Conservation (phyloP, 2,888 invertebrate genomes). For the Caprella mutica region DNA sequence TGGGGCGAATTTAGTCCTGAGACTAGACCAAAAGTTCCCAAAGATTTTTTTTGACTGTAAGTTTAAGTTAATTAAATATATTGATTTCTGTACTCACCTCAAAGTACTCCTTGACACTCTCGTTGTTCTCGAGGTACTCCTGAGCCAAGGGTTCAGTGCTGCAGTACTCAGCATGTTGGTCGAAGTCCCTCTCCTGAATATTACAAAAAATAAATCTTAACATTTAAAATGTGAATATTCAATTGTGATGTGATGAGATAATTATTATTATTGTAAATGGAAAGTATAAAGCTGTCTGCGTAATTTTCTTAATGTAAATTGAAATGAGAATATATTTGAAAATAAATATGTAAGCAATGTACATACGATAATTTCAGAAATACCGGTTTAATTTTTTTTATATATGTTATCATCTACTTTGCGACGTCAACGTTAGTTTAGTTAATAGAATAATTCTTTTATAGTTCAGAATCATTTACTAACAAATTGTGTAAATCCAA, state of each 20-base stretch:
- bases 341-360: not conserved
- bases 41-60: too few species aligned
- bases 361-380: not conserved
- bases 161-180: conserved; percentile 83
- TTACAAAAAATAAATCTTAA: not conserved
- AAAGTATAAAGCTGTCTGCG: conserved; percentile 12
- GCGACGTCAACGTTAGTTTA: too few species aligned
- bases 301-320: conserved; percentile 6
- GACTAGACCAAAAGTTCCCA: too few species aligned
- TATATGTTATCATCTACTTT: too few species aligned
- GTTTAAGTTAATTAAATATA: too few species aligned
- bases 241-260: too few species aligned
- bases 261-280: conserved; percentile 6
- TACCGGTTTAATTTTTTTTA: too few species aligned
- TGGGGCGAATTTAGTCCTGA: too few species aligned
- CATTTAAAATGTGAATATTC: too few species aligned
- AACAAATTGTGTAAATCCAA: too few species aligned
- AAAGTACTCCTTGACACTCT: conserved; percentile 62
- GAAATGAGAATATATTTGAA: conserved; percentile 4
- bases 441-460: too few species aligned
- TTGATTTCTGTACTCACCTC: conserved; percentile 60
- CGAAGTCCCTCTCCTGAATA: conserved; percentile 71
- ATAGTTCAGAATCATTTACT: too few species aligned
- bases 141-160: conserved; percentile 73
- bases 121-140: conserved; percentile 59